Base-by-base conservation (phyloP, 2,113 vertebrate genomes). In the Opisthocomus hoazin region DNA sequence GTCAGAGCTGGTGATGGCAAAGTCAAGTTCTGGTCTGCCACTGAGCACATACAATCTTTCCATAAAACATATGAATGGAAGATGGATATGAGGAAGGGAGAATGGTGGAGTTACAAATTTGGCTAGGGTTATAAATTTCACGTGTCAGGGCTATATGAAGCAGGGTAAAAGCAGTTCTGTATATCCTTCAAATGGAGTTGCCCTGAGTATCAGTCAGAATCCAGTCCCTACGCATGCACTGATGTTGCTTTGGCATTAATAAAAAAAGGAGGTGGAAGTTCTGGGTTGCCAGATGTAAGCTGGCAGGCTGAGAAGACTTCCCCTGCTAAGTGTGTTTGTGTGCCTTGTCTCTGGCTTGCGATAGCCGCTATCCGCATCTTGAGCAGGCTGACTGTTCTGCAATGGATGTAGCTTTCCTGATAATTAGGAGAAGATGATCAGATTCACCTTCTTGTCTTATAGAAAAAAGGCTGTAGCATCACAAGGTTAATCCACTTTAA, bases 401-500 rank as follows among this genome's bases (percentile, higher is more conserved):
- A 54, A 0, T 22, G 46, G 34, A 23, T 53, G 30, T 57, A 78
- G 48, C 60, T 87, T 73, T 75, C 53, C 61, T 69, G 53, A 30
- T 39, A 11, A 21, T 89, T 5, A 69, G 58, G 24, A 11, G 12
- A 69, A 78, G 53, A 43, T 1, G 11, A 48, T 65, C 51, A 63
- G 84, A 82, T 90, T 95, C 53, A 46, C 68, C 90, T 95, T 78
- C 74, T 36, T 73, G 50, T 56, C 34, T 58, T 75, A 53, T 1
- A 65, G 69, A 50, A 76, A 71, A 61, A 77, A 53, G 50, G 27
- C 64, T 92, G 84, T 4, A 51, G 46, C 34, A 36, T 78, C 93
- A 78, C 22, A 46, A 15, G 12, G 71, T 79, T 91, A 93, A 95
- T 86, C 86, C 27, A 19, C 60, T 75, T 87, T 82, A 71, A 65